Evolutionary conservation across 2,797 vertebrate species (phyloP), one percentile per base, ranked within the genome.

Genomic region (Anguilla marmorata): DNA sequence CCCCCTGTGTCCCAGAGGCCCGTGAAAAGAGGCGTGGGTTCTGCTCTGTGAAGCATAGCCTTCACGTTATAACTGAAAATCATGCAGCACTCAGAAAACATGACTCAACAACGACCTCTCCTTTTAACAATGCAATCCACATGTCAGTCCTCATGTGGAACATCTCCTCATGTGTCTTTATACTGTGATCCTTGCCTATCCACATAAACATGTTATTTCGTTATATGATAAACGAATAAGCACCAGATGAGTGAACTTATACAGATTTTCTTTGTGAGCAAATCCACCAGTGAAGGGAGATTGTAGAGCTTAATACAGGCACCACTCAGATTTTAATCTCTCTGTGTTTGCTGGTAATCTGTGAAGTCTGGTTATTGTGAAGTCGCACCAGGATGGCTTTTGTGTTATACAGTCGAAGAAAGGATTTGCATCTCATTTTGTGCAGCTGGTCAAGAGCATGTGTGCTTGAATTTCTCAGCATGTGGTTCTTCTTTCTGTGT

Each of bases 341-440:
- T 86, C 86, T 89, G 63, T 87, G 83, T 85, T 85, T 86, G 74
- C 66, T 60, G 72, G 56, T 90, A 89, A 89, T 90, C 89, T 88
- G 58, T 86, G 52, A 87, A 86, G 86, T 85, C 74, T 88, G 79
- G 79, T 84, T 82, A 30, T 84, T 88, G 48, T 89, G 54, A 52
- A 50, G 30, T 72, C 9, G n/a, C 24, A 66, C n/a, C 37, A 79
- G 54, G 19, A 21, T 80, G 72, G 54, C 63, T 86, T 56, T 33
- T 89, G 72, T 88, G 52, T 86, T 87, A 69, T 48, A 88, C 41
- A 5, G 76, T 89, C 85, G 87, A 76, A 58, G 30, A 69, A 79
- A 58, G 90, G 86, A 89, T 92, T 89, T 90, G 90, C 89, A 90
- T 90, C 86, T 89, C 83, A 89, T 91, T 91, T 88, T 41, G 84